These are phyloP conservation scores for Eulithis prunata DNA, from an alignment of 2,888 invertebrate species.

Conservation along the genomic window DNA sequence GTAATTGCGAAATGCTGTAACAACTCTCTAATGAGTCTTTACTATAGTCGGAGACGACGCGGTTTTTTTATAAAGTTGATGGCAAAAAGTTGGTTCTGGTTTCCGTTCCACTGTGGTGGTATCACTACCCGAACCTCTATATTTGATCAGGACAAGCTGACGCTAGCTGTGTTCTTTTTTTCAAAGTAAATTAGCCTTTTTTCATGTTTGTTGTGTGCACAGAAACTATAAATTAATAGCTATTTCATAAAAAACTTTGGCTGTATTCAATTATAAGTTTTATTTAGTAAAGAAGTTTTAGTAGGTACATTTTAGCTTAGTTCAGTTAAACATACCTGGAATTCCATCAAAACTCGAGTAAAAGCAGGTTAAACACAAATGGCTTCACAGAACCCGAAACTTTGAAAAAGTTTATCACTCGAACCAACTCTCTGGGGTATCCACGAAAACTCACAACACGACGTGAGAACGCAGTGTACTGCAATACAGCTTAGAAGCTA, in stretches of 20 bases:
- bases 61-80: slow-evolving; percentile 15
- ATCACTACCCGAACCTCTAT: too few relatives aligned
- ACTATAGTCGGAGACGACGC: slow-evolving; percentile 30
- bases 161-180: too few relatives aligned
- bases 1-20: slow-evolving; percentile 42
- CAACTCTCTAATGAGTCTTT: slow-evolving; percentile 43
- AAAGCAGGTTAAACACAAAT: slow-evolving; percentile 39
- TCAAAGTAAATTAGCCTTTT: too few relatives aligned
- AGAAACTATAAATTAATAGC: too few relatives aligned
- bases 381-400: slow-evolving; percentile 35
- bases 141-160: too few relatives aligned
- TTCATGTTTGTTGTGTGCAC: too few relatives aligned
- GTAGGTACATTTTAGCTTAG: slow-evolving; percentile 8
- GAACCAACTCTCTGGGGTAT: slow-evolving; percentile 32
- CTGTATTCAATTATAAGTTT: too few relatives aligned
- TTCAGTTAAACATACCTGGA: slow-evolving; percentile 18
- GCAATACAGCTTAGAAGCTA: background rate
- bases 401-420: slow-evolving; percentile 42
- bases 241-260: too few relatives aligned
- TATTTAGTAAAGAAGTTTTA: too few relatives aligned
- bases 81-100: background rate
- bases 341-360: slow-evolving; percentile 31
- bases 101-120: too few relatives aligned
- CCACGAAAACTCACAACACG: slow-evolving; percentile 40
- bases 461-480: slow-evolving; percentile 8